Base-by-base conservation (phyloP, 2,888 invertebrate species). In the Eupithecia inturbata region DNA sequence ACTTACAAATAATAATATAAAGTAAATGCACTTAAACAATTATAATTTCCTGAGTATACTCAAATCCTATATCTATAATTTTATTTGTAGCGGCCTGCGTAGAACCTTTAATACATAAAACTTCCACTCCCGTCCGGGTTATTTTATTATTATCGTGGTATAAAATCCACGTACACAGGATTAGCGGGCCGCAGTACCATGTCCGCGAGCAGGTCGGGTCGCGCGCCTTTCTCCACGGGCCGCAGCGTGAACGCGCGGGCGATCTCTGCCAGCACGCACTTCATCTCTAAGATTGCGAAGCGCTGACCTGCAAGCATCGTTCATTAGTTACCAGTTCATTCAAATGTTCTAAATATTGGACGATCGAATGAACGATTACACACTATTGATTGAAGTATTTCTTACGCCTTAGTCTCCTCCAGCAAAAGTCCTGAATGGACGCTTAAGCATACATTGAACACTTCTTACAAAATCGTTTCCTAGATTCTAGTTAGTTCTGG, bases 231-330 rank as follows among this genome's bases (percentile, higher is more conserved):
- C 19, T 89, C 84, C 16, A 88, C 91, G n/a, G 95, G 94, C 4
- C 92, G 86, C 49, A 96, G 79, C 26, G 82, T 89, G 84, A 95
- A 96, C 77, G 94, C 92, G 19, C 93, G 87, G 26, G 96, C 83
- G 16, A 96, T 89, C 28, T 93, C 92, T 22, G 95, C 94, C 28
- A 96, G 82, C 1, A 95, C 88, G 0, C 95, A 93, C 85, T 96
- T 96, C 83, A 96, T 95, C 85, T 96, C 96, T 60, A 96, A 84
- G 87, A 96, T 95, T 0, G 96, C 96, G 82, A 96, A 96, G 79
- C 95, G 95, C 87, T 96, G 95, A n/a, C 96, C 96, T 96, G 88
- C 5, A 77, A 68, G 1, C 2, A 22, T 39, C 1, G 16, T 28
- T 28, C 6, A 62, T 62, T 62, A 26, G 22, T 16, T 16, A 60